A percentile compares a stretch with the other conserved stretches of the same genome.
Conservation (phyloP, 2,888 invertebrate species). For the Eupithecia subfuscata region DNA sequence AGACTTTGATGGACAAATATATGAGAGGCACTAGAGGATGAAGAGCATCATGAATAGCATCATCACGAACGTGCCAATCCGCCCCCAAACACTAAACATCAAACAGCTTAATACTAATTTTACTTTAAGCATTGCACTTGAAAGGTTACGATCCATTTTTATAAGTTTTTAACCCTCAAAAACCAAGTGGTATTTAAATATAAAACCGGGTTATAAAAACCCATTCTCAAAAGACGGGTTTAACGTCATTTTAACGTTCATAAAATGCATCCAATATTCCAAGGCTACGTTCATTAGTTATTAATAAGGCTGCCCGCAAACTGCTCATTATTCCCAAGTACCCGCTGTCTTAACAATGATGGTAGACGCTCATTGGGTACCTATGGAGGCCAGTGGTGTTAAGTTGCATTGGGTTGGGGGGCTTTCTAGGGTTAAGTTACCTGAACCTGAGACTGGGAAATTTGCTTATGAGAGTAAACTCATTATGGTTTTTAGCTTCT, state of each 20-base stretch:
- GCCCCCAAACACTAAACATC: background rate
- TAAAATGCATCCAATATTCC: conserved; percentile 50
- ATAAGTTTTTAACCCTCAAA: background rate
- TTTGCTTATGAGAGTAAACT: too few relatives aligned
- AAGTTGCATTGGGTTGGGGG: too few relatives aligned
- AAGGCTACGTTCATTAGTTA: conserved; percentile 62
- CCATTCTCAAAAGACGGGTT: conserved; percentile 9
- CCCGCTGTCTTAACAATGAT: conserved; percentile 59
- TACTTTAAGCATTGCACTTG: background rate
- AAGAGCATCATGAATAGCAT: background rate
- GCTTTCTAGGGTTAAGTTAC: too few relatives aligned
- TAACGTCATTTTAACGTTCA: conserved; percentile 6
- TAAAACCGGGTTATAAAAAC: conserved; percentile 16
- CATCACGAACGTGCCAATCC: background rate
- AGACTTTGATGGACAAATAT: background rate
- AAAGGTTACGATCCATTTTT: background rate
- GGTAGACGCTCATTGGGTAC: conserved; percentile 44
- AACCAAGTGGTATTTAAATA: background rate
- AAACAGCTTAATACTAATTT: background rate
- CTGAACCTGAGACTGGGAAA: too few relatives aligned
- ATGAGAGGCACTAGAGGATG: background rate
- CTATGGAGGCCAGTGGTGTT: conserved; percentile 21
- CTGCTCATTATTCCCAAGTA: conserved; percentile 69
- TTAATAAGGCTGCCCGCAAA: conserved; percentile 65
- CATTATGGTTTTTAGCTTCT: too few relatives aligned